These are phyloP conservation scores for Bugulina stolonifera DNA, from an alignment of 2,888 invertebrate species.

Conservation along the genomic window DNA sequence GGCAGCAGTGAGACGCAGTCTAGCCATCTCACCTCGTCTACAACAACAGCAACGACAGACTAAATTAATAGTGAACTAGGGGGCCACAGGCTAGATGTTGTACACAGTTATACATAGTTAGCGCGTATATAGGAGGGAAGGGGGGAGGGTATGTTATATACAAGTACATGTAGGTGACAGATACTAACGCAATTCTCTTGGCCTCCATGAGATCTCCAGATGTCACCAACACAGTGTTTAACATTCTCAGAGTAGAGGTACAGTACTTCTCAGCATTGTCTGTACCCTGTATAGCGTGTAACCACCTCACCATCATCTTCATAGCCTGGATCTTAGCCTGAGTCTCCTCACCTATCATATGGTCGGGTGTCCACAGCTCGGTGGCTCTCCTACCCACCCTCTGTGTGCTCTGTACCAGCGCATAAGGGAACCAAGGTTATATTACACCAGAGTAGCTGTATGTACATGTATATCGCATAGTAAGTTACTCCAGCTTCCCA, in stretches of 20 bases:
- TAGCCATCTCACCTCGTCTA: slow-evolving; percentile 72
- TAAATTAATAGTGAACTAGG: too few species aligned
- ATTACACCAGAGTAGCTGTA: too few species aligned
- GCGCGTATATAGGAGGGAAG: too few species aligned
- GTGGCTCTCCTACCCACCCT: slow-evolving; percentile 54
- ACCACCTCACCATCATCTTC: slow-evolving; percentile 93
- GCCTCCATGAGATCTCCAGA: slow-evolving; percentile 72
- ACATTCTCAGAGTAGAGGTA: slow-evolving; percentile 75
- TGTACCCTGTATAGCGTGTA: slow-evolving; percentile 71
- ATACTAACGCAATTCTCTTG: slow-evolving; percentile 9
- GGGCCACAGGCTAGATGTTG: too few species aligned
- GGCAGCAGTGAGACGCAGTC: slow-evolving; percentile 83
- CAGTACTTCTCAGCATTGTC: slow-evolving; percentile 43
- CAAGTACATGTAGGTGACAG: too few species aligned
- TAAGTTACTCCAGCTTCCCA: too few species aligned
- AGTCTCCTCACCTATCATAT: slow-evolving; percentile 81
- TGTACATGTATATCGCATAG: too few species aligned
- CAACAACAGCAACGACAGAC: background rate
- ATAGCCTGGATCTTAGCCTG: slow-evolving; percentile 74
- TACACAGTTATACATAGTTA: too few species aligned
- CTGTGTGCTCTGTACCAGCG: slow-evolving; percentile 44
- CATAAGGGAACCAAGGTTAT: too few species aligned
- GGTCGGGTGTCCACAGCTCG: slow-evolving; percentile 77
- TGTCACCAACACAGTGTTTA: slow-evolving; percentile 86
- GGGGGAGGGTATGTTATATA: too few species aligned